Evolutionary conservation across 2,888 invertebrate genomes (phyloP).

Genomic region (Pyrocoelia pectoralis): DNA sequence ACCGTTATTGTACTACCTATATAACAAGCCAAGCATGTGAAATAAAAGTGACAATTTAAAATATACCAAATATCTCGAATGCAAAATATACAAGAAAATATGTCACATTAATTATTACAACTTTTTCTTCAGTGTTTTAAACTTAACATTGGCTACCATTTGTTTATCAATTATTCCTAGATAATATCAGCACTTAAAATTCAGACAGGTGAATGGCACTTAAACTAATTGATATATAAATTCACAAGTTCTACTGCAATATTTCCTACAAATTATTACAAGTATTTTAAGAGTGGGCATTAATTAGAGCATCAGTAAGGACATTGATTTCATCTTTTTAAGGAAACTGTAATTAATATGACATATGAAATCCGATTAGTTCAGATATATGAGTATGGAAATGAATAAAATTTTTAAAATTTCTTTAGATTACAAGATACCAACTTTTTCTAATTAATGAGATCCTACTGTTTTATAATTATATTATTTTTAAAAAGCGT

Average conservation of each 20-base stretch:
- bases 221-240: constrained; percentile 7
- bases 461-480: constrained; percentile 3
- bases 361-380: neutral
- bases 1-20: neutral
- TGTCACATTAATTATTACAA: no score
- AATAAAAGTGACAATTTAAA: neutral
- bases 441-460: constrained; percentile 2
- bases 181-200: constrained; percentile 1
- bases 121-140: neutral
- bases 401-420: neutral
- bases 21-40: neutral
- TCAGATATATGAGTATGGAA: neutral
- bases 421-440: neutral
- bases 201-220: constrained; percentile 8
- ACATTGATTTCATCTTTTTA: neutral
- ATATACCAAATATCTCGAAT: neutral
- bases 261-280: neutral
- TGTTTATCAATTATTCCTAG: neutral
- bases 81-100: no score
- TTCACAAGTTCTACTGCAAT: neutral
- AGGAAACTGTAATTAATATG: constrained; percentile 1
- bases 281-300: neutral
- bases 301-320: neutral
- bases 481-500: neutral
- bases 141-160: neutral